phyloP scores from a whole-genome alignment of 1,140 invertebrate genomes.

The Platorchestia sp. region DNA sequence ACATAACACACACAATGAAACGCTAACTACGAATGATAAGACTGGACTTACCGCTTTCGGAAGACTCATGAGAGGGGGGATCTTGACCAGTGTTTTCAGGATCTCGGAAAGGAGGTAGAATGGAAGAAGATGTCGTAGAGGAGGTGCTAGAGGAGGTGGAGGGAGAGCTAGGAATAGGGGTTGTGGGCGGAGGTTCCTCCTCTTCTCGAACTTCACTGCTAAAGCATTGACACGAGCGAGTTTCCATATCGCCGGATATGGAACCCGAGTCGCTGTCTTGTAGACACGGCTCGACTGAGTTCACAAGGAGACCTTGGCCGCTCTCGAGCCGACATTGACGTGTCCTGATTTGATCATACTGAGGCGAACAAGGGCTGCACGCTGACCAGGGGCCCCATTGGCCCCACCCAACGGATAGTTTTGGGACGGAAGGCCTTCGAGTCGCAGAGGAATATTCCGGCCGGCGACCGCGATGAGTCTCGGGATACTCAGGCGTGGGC shows the following conservation, averaged over 20 bases:
- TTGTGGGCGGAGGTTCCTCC: conserved; percentile 46
- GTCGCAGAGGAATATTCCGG: conserved; percentile 61
- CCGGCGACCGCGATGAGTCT: conserved; percentile 64
- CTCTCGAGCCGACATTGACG: conserved; percentile 65
- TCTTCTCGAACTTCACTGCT: conserved; percentile 52
- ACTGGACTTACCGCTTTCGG: neutral
- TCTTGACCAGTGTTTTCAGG: conserved; percentile 36
- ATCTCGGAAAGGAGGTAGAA: conserved; percentile 44
- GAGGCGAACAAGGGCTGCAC: conserved; percentile 66
- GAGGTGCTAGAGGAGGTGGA: conserved; percentile 56
- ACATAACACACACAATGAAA: neutral
- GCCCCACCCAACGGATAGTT: conserved; percentile 65
- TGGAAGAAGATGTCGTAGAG: conserved; percentile 52
- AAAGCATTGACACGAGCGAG: conserved; percentile 62
- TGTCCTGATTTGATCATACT: conserved; percentile 66
- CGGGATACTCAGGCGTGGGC: conserved; percentile 49
- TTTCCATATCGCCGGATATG: conserved; percentile 64
- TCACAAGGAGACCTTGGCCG: conserved; percentile 64
- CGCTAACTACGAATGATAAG: neutral
- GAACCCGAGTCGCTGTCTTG: conserved; percentile 57
- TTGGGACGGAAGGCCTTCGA: conserved; percentile 60
- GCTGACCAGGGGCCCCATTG: conserved; percentile 67
- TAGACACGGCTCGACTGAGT: conserved; percentile 67
- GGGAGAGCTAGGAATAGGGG: conserved; percentile 54
- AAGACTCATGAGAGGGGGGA: neutral